A percentile compares a stretch with the other conserved stretches of the same genome.
Evolutionary conservation across 2,888 invertebrate genomes (phyloP).

Genomic region (Odiellus spinosus): DNA sequence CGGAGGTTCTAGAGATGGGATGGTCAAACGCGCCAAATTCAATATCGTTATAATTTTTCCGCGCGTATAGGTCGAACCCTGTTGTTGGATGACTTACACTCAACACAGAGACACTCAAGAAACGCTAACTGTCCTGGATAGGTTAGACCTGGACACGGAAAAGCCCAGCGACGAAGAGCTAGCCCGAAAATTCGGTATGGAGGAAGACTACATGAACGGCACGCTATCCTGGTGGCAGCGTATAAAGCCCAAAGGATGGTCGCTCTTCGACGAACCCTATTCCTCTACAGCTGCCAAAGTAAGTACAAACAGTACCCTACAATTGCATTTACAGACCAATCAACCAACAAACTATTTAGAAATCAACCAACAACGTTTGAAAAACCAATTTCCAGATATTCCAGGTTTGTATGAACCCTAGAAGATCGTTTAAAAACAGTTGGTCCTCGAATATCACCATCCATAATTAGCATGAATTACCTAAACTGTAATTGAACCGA

Average conservation of each 20-base stretch:
- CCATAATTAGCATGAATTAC: too few relatives aligned
- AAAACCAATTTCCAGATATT: too few relatives aligned
- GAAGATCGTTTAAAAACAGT: too few relatives aligned
- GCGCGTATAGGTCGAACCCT: constrained; percentile 83
- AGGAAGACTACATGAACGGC: constrained; percentile 81
- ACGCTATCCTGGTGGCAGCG: constrained; percentile 92
- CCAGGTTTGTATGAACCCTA: too few relatives aligned
- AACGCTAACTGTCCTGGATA: constrained; percentile 90
- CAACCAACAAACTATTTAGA: too few relatives aligned
- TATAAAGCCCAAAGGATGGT: constrained; percentile 95
- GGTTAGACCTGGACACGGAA: constrained; percentile 87
- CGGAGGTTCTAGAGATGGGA: too few relatives aligned
- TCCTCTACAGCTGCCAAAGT: constrained; percentile 48
- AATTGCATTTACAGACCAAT: too few relatives aligned
- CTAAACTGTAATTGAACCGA: too few relatives aligned
- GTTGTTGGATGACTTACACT: constrained; percentile 99
- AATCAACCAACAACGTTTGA: too few relatives aligned
- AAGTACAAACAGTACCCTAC: neutral
- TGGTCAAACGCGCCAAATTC: too few relatives aligned
- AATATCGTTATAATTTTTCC: too few relatives aligned
- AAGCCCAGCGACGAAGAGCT: constrained; percentile 95
- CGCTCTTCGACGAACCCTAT: constrained; percentile 97
- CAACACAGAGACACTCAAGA: constrained; percentile 97
- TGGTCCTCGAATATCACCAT: too few relatives aligned
- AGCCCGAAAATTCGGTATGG: constrained; percentile 91